phyloP scores from a whole-genome alignment of 2,888 invertebrate genomes.

The Heteropelma amictum region DNA sequence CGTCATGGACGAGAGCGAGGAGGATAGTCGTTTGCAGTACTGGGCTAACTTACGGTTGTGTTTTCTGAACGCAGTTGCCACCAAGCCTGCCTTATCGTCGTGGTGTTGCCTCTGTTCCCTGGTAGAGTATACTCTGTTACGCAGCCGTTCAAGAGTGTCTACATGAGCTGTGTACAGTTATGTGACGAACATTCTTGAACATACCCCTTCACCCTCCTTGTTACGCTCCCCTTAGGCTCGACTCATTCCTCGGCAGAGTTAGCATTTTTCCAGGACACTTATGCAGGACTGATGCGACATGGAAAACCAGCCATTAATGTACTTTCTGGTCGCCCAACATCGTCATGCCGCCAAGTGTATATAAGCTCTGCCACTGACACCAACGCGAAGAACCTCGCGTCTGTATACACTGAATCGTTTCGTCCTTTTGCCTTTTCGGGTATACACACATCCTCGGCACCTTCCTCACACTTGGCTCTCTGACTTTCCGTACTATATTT shows the following conservation, averaged over 20 bases:
- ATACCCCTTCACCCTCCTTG: neutral
- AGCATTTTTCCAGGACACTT: conserved; percentile 21
- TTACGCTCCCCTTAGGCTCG: neutral
- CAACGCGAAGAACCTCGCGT: neutral
- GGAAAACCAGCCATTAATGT: conserved; percentile 49
- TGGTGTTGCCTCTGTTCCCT: conserved; percentile 31
- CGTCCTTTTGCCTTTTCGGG: neutral
- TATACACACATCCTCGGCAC: neutral
- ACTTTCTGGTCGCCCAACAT: conserved; percentile 35
- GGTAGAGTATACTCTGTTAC: neutral
- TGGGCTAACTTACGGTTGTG: conserved; percentile 74
- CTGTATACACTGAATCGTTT: neutral
- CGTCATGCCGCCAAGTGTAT: neutral
- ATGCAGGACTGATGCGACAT: conserved; percentile 17
- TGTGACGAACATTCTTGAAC: too few species aligned
- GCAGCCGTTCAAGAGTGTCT: neutral
- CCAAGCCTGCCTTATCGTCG: conserved; percentile 42
- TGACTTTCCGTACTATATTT: conserved; percentile 41
- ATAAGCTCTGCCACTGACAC: neutral
- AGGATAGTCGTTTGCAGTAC: conserved; percentile 69
- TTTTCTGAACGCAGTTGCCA: conserved; percentile 74
- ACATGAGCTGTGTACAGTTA: neutral
- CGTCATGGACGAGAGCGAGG: conserved; percentile 30
- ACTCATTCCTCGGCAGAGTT: neutral
- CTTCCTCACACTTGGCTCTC: conserved; percentile 22